A percentile compares a stretch with the other conserved stretches of the same genome.
These are phyloP conservation scores for Oeneis ivallda DNA, from an alignment of 2,888 invertebrate genomes.

Conservation along the genomic window DNA sequence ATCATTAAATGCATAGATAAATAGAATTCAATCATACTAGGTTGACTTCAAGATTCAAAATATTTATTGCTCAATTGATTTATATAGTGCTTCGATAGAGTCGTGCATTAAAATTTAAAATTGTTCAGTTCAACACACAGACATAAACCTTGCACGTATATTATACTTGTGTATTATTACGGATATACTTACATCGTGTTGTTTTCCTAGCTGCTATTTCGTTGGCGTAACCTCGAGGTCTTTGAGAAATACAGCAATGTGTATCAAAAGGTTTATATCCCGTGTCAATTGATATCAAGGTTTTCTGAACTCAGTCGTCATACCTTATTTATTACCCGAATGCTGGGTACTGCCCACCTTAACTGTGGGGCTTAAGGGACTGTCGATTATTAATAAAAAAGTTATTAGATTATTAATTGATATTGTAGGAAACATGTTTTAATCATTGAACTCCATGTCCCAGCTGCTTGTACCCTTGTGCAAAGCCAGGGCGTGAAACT, in stretches of 20 bases:
- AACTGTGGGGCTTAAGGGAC: too few relatives aligned
- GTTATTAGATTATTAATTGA: too few relatives aligned
- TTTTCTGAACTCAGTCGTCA: background rate
- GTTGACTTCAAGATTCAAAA: too few relatives aligned
- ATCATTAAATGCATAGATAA: too few relatives aligned
- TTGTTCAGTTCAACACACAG: background rate
- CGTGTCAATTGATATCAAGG: conserved; percentile 2
- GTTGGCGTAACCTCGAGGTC: conserved; percentile 4
- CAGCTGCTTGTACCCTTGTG: too few relatives aligned
- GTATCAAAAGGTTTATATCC: background rate
- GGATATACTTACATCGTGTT: background rate
- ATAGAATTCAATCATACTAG: too few relatives aligned
- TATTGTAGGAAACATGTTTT: too few relatives aligned
- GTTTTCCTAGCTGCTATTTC: conserved; percentile 5
- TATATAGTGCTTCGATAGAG: background rate
- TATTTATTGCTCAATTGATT: background rate
- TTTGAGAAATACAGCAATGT: background rate
- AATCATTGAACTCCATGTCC: too few relatives aligned
- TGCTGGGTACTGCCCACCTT: too few relatives aligned
- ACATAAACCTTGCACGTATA: background rate
- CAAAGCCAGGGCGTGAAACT: too few relatives aligned
- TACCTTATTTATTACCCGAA: background rate
- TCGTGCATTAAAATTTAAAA: background rate
- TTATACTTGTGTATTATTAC: background rate
- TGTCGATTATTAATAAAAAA: too few relatives aligned